Conservation (phyloP, 2,888 invertebrate species). For the Rhamphomyia laevipes region DNA sequence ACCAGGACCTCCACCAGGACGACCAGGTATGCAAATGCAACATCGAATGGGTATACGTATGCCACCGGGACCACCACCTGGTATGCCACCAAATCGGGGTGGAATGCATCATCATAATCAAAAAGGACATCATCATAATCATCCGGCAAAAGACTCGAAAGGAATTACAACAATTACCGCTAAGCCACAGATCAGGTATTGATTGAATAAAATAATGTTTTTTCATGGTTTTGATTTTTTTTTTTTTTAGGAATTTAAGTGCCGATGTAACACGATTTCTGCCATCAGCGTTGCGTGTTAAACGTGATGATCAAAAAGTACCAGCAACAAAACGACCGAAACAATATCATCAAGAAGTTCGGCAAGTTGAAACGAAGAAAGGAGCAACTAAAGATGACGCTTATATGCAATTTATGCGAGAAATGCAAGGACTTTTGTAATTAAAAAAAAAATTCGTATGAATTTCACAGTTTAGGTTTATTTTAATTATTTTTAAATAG, state of each 20-base stretch:
- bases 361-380: conserved; percentile 31
- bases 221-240: neutral
- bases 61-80: conserved; percentile 55
- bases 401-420: conserved; percentile 97
- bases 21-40: conserved; percentile 48
- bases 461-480: too few relatives aligned
- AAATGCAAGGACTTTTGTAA: conserved; percentile 88
- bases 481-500: too few relatives aligned
- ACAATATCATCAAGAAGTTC: conserved; percentile 42
- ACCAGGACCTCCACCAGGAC: conserved; percentile 43
- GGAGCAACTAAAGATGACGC: conserved; percentile 87
- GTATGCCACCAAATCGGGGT: conserved; percentile 42
- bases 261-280: conserved; percentile 93
- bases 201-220: neutral
- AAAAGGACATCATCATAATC: conserved; percentile 21
- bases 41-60: conserved; percentile 46
- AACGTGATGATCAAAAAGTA: conserved; percentile 64
- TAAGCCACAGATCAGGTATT: conserved; percentile 83
- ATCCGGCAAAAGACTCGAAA: conserved; percentile 50
- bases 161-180: conserved; percentile 83
- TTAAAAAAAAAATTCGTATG: neutral
- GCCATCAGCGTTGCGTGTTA: conserved; percentile 84
- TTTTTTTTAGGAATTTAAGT: conserved; percentile 52
- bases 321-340: conserved; percentile 31
- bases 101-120: conserved; percentile 39